A percentile compares a stretch with the other conserved stretches of the same genome.
phyloP scores from a whole-genome alignment of 2,797 vertebrate genomes.

The Adrianichthys oophorus region DNA sequence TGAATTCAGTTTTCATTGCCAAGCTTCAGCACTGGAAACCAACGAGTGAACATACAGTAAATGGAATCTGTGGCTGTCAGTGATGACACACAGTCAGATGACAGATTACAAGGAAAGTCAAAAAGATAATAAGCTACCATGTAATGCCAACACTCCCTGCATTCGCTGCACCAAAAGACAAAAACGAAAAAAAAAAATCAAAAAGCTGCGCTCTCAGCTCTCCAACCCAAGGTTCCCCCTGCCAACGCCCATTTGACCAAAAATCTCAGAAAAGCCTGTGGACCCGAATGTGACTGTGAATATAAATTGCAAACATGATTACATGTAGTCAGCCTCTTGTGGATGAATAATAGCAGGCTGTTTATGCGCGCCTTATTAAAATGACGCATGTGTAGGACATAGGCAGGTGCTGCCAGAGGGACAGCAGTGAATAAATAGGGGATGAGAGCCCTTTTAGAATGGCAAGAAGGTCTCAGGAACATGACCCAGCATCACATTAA shows the following conservation, averaged over 20 bases:
- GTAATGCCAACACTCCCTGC: slow-evolving; percentile 3
- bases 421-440: slow-evolving; percentile 48
- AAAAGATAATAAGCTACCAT: slow-evolving; percentile 3
- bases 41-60: neutral
- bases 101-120: neutral
- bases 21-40: neutral
- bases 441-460: slow-evolving; percentile 48
- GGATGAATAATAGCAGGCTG: slow-evolving; percentile 48
- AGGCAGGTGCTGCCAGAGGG: slow-evolving; percentile 49
- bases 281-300: slow-evolving; percentile 53
- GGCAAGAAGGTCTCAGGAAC: slow-evolving; percentile 42
- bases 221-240: slow-evolving; percentile 3
- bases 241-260: slow-evolving; percentile 22
- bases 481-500: slow-evolving; percentile 68
- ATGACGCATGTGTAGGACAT: slow-evolving; percentile 40
- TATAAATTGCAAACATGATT: slow-evolving; percentile 46
- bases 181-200: slow-evolving; percentile 1
- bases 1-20: neutral
- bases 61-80: neutral
- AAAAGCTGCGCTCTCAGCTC: slow-evolving; percentile 16
- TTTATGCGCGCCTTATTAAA: slow-evolving; percentile 56
- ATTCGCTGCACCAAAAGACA: slow-evolving; percentile 4
- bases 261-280: slow-evolving; percentile 38
- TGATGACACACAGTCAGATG: neutral
- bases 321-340: slow-evolving; percentile 40